These are phyloP conservation scores for Sebastes paucispinis DNA, from an alignment of 2,797 vertebrate genomes.

Conservation along the genomic window DNA sequence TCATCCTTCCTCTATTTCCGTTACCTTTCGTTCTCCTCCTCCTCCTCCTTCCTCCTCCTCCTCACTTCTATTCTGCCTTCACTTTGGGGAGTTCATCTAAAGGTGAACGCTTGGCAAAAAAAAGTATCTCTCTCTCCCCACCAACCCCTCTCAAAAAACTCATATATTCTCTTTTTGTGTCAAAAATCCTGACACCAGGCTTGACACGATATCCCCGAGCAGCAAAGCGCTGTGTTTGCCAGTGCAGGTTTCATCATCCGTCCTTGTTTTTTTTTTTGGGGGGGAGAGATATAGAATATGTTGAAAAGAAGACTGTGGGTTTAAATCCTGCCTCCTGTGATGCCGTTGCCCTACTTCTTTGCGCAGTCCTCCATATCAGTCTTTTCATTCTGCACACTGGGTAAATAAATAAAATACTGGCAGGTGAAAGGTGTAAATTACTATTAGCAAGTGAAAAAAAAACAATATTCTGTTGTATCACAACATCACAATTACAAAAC, in stretches of 20 bases:
- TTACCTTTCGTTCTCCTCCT: constrained; percentile 31
- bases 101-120: constrained; percentile 66
- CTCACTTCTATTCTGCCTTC: constrained; percentile 39
- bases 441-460: neutral
- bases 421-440: neutral
- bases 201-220: constrained; percentile 66
- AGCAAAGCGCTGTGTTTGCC: constrained; percentile 59
- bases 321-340: constrained; percentile 39
- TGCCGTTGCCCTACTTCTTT: constrained; percentile 63
- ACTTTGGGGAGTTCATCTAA: constrained; percentile 73
- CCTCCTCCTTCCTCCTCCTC: constrained; percentile 28
- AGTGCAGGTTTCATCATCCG: constrained; percentile 68
- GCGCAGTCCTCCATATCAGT: constrained; percentile 1
- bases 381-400: neutral
- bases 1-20: constrained; percentile 30
- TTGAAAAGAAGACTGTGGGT: constrained; percentile 53
- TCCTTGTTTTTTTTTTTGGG: constrained; percentile 18
- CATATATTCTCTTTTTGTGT: constrained; percentile 69
- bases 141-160: constrained; percentile 25
- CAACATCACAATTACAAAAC: neutral
- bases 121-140: neutral
- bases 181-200: constrained; percentile 67
- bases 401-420: neutral
- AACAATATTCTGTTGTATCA: neutral
- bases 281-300: constrained; percentile 30